Evolutionary conservation across 2,113 vertebrate species (phyloP), one percentile per base, ranked within the genome.

Genomic region (Bufo gargarizans): DNA sequence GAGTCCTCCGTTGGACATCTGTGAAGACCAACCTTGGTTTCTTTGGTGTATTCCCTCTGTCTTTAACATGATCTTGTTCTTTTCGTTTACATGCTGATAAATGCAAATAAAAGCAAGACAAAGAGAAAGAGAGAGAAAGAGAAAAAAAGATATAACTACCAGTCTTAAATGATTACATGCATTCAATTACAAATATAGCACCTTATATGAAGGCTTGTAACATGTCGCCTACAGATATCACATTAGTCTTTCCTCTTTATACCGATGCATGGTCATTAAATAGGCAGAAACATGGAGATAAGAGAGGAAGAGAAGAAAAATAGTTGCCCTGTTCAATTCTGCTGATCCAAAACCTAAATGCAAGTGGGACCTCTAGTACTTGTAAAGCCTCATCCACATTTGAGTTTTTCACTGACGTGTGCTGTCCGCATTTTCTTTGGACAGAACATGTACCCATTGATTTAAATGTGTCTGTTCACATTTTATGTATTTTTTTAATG

Each of bases 11-110:
- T 94, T 99, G 98, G 90, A 99, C 98, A 69, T 99, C 98, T 0
- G 98, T 99, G 95, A 99, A 99, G 92, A 99, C 98, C 93, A 99
- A 89, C 91, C 98, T 95, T 86, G 98, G 97, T 92, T 99, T 99
- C 92, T 99, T 99, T 92, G 96, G 95, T 81, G 95, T 94, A 58
- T 94, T 97, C 89, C 97, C 97, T 92, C 97, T 94, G 0, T 99
- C 98, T 86, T 97, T 96, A 20, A 97, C 96, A 0, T 99, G 97
- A 59, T 99, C 98, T 92, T 98, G 98, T 90, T 99, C 98, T 94
- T 99, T 99, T 89, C 98, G 96, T 94, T 99, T 99, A 92, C 98
- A 99, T 0, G 98, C 98, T 99, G 95, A 86, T 95, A 88, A 53
- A 58, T 9, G 86, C 59, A 91, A 12, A 45, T 14, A 6, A 45